Evolutionary conservation across 2,113 vertebrate genomes (phyloP).

Genomic region (Gopherus flavomarginatus): DNA sequence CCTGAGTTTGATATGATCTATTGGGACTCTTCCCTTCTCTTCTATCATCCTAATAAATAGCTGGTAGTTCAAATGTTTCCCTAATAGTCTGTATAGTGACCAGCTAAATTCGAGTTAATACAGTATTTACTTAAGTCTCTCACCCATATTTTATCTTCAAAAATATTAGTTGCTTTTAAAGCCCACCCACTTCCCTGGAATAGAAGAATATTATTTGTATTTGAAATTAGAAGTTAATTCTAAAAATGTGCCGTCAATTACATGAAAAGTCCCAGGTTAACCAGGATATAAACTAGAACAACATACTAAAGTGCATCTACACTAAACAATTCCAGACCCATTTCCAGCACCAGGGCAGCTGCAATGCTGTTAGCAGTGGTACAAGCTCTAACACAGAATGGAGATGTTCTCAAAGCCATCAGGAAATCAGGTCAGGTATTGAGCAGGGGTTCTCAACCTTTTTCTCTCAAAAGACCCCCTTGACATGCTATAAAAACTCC

Average conservation of each 20-base stretch:
- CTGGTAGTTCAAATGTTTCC: background rate
- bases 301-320: background rate
- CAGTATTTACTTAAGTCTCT: background rate
- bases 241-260: constrained; percentile 43
- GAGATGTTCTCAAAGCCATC: too few relatives aligned
- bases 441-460: too few relatives aligned
- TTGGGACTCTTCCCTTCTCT: background rate
- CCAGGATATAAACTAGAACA: background rate
- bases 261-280: background rate
- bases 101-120: background rate
- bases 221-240: constrained; percentile 57
- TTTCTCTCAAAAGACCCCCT: too few relatives aligned
- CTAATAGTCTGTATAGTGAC: background rate
- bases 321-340: background rate
- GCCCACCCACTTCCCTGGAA: fast-evolving
- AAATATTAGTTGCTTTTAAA: constrained; percentile 43
- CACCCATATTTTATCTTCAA: constrained; percentile 24
- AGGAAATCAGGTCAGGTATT: too few relatives aligned
- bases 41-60: background rate
- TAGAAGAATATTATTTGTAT: constrained; percentile 30
- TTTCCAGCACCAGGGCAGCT: background rate
- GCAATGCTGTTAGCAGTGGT: background rate
- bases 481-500: too few relatives aligned
- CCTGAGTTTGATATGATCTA: background rate
- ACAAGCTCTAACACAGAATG: background rate